Evolutionary conservation across 2,888 invertebrate genomes (phyloP), one percentile per base, ranked within the genome.

Genomic region (Fabriciana adippe): DNA sequence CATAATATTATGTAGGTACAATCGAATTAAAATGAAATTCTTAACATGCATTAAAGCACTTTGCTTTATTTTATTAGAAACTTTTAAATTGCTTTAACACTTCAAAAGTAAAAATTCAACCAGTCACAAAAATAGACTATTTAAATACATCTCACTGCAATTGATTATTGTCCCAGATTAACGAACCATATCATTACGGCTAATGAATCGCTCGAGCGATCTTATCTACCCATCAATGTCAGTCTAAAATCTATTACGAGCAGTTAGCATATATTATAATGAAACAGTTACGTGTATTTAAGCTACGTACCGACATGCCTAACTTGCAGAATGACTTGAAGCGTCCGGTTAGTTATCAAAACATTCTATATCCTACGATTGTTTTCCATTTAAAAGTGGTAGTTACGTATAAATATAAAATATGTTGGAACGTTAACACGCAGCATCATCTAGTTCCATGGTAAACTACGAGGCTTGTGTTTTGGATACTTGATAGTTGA

Each of bases 151-250:
- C 83, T 81, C 82, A 81, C 75, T 76, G 75, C 78, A 86, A 87
- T 84, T 74, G 85, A 74, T 89, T 81, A 91, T 92, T 92, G 92
- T 92, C 83, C 85, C 84, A 84, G 83, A 89, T 90, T 88, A 91
- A 90, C 89, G 91, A 90, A 88, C 87, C 92, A 84, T 90, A 83
- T 88, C 87, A 90, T 88, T 90, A 89, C 86, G 81, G 75, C 84
- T 89, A 89, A 91, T 90, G 90, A 89, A 87, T 88, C 83, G 81
- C 80, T 76, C 76, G 77, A 82, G 78, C 77, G 86, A 90, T 89
- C 85, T 88, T 89, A 90, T 91, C 89, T 82, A 73, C 78, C 74
- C 85, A 86, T 90, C 87, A 88, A 85, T 78, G 87, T 89, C 87
- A 85, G 84, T 83, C 85, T 80, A 74, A 84, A 89, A 87, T 88